A percentile compares a stretch with the other conserved stretches of the same genome.
phyloP scores from a whole-genome alignment of 1,140 invertebrate genomes.

The Drosophila nebulosa region DNA sequence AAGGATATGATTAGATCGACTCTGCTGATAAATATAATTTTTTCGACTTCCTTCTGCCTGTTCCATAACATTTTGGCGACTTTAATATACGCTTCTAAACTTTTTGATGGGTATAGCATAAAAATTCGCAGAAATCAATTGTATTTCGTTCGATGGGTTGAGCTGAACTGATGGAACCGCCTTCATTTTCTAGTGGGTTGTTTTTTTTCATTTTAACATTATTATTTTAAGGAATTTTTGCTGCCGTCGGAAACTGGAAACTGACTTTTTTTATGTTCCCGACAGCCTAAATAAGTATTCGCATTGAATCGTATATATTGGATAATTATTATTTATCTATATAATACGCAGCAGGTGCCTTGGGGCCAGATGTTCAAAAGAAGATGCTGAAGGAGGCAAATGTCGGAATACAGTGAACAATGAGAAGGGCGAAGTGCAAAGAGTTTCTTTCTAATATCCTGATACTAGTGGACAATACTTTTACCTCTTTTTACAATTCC shows the following conservation, averaged over 20 bases:
- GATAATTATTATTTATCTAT: background rate
- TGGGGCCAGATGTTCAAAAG: background rate
- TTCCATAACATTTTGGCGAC: too few relatives aligned
- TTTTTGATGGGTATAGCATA: too few relatives aligned
- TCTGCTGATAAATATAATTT: too few relatives aligned
- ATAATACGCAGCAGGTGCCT: background rate
- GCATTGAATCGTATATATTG: background rate
- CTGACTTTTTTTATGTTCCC: background rate
- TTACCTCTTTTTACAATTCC: too few relatives aligned
- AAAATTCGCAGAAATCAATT: slow-evolving; percentile 33
- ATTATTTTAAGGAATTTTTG: slow-evolving; percentile 1
- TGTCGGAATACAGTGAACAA: background rate
- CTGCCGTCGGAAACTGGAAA: slow-evolving; percentile 1
- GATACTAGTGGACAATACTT: too few relatives aligned
- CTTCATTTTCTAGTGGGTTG: slow-evolving; percentile 50
- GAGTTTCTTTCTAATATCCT: background rate
- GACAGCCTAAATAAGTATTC: background rate
- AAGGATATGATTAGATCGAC: too few relatives aligned
- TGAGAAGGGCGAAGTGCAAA: too few relatives aligned
- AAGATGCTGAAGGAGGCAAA: background rate
- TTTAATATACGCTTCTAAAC: too few relatives aligned
- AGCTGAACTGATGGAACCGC: slow-evolving; percentile 25
- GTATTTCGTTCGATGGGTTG: slow-evolving; percentile 24
- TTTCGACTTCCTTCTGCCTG: too few relatives aligned
- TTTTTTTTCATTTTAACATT: slow-evolving; percentile 34